Percentiles rank a stretch among this genome's conserved stretches.
These are phyloP conservation scores for Spinibarbus caldwelli DNA, from an alignment of 2,797 vertebrate species.

Conservation along the genomic window DNA sequence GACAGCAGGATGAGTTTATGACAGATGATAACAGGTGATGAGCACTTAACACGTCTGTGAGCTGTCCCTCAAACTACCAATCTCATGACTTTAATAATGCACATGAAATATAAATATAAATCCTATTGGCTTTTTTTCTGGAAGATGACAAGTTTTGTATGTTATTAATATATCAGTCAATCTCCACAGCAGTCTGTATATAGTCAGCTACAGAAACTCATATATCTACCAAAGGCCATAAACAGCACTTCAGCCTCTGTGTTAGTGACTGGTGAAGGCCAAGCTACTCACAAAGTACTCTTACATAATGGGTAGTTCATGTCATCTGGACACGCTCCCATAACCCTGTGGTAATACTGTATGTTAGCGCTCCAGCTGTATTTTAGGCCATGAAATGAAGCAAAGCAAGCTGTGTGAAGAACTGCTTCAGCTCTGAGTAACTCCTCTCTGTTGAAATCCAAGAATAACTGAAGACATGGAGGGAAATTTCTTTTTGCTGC, in stretches of 20 bases:
- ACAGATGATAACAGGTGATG: slow-evolving; percentile 37
- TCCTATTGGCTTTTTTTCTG: background rate
- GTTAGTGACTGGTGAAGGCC: slow-evolving; percentile 13
- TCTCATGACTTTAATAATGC: slow-evolving; percentile 32
- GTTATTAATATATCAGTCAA: slow-evolving; percentile 25
- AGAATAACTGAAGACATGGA: slow-evolving; percentile 9
- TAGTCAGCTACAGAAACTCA: background rate
- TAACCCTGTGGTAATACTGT: slow-evolving; percentile 18
- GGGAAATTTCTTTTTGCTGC: background rate
- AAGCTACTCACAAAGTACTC: background rate
- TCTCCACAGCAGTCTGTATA: background rate
- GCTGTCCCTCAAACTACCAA: slow-evolving; percentile 32
- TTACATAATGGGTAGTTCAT: slow-evolving; percentile 23
- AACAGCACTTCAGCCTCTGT: background rate
- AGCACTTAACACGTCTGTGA: slow-evolving; percentile 27
- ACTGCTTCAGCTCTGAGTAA: background rate
- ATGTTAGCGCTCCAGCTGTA: slow-evolving; percentile 13
- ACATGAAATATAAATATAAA: slow-evolving; percentile 13
- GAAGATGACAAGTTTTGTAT: background rate
- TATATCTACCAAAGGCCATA: background rate
- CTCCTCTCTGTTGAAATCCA: slow-evolving; percentile 7
- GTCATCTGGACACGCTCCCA: slow-evolving; percentile 33
- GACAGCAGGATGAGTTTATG: slow-evolving; percentile 33
- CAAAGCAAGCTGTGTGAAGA: slow-evolving; percentile 30
- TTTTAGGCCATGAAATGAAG: slow-evolving; percentile 9